These are phyloP conservation scores for Drosophila mimetica DNA, from an alignment of 2,888 invertebrate genomes.

Conservation along the genomic window DNA sequence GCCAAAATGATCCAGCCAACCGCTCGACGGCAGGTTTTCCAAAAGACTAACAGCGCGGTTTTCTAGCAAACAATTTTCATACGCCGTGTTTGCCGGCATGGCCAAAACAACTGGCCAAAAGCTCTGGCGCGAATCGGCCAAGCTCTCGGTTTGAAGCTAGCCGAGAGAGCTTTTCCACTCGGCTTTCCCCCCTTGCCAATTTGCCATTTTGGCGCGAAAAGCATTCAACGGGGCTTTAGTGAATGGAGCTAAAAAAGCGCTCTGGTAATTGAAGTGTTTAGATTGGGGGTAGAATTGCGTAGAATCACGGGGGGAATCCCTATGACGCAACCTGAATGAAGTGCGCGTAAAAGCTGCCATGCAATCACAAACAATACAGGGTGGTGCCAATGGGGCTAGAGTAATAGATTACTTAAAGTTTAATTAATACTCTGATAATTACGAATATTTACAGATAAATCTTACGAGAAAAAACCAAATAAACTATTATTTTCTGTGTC, in stretches of 20 bases:
- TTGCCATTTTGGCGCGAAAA: constrained; percentile 60
- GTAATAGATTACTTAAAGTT: background rate
- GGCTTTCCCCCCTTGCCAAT: constrained; percentile 23
- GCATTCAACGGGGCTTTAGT: constrained; percentile 60
- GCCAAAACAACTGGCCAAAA: constrained; percentile 49
- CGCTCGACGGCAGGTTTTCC: constrained; percentile 77
- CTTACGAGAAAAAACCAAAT: too few relatives aligned
- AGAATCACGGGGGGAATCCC: constrained; percentile 13
- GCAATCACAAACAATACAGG: constrained; percentile 53
- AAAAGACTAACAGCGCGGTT: constrained; percentile 75
- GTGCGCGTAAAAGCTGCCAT: constrained; percentile 60
- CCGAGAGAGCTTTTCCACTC: constrained; percentile 43
- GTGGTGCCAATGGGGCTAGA: constrained; percentile 26
- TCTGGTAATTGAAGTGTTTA: constrained; percentile 44
- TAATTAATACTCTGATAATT: too few relatives aligned
- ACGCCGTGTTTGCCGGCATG: constrained; percentile 64
- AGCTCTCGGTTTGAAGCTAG: constrained; percentile 58
- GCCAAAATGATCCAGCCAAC: constrained; percentile 71
- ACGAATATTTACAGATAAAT: too few relatives aligned
- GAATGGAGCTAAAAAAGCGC: constrained; percentile 59
- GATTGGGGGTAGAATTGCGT: constrained; percentile 32
- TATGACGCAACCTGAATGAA: constrained; percentile 43
- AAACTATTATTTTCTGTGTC: too few relatives aligned
- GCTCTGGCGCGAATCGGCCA: constrained; percentile 16
- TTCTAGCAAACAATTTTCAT: constrained; percentile 75